These are phyloP conservation scores for Eptesicus fuscus DNA, from an alignment of 2,113 vertebrate genomes.

Conservation along the genomic window DNA sequence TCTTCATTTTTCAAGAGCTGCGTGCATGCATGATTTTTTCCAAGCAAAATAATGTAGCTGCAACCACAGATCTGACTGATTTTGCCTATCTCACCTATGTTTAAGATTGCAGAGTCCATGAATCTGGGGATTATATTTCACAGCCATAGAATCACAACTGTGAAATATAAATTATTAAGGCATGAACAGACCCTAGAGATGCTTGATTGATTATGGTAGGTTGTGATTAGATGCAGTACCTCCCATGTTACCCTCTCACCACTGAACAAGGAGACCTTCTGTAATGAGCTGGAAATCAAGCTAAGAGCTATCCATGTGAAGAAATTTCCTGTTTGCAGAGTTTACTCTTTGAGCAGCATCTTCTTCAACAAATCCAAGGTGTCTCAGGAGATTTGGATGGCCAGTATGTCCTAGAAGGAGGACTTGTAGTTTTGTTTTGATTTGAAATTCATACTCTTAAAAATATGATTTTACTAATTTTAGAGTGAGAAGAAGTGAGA, in stretches of 20 bases:
- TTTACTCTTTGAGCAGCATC: not conserved
- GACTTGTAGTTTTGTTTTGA: not conserved
- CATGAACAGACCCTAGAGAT: conserved; percentile 1
- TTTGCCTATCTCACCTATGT: conserved; percentile 6
- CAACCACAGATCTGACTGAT: not conserved
- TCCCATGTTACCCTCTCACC: not conserved
- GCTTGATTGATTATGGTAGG: conserved; percentile 21
- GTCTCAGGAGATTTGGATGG: not conserved
- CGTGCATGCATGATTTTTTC: not conserved
- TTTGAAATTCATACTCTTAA: not conserved
- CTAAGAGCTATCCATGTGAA: not conserved
- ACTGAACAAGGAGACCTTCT: conserved; percentile 28
- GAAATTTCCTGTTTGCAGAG: not conserved
- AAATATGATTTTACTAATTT: too few relatives aligned
- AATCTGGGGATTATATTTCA: conserved; percentile 36
- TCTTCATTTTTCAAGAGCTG: conserved; percentile 33
- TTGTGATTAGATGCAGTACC: conserved; percentile 16
- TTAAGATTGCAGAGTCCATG: not conserved
- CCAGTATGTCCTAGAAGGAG: not conserved
- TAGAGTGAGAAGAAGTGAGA: too few relatives aligned
- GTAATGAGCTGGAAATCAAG: conserved; percentile 22
- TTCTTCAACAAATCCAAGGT: not conserved
- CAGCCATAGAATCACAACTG: conserved; percentile 38
- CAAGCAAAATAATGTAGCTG: not conserved
- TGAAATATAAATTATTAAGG: conserved; percentile 61